Base-by-base conservation (phyloP, 2,113 vertebrate genomes). In the Chunga burmeisteri region DNA sequence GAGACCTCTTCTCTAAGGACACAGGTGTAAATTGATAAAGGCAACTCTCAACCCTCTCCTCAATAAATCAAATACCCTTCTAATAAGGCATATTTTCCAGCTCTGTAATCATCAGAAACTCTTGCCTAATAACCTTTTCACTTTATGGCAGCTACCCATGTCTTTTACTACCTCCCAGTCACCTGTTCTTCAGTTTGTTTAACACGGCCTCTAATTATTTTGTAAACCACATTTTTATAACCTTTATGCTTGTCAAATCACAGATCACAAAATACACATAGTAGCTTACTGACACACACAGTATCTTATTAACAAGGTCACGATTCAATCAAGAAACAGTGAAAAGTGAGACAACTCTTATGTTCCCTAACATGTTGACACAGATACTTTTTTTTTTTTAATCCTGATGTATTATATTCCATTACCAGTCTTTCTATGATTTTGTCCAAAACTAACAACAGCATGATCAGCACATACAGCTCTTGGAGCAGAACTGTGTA, bases 261-360 rank as follows among this genome's bases (percentile, higher is more conserved):
- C 50, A 22, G 38, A 55, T 40, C 40, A 83, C 32, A 63, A 78
- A 93, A 91, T 42, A 91, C 22, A 44, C 11, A 53, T 1, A 53
- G 78, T 13, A 89, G 42, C 72, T 92, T 82, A 86, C 87, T 81
- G 89, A 81, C 16, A 47, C 52, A 62, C 50, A 73, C 13, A 71
- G n/a, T 14, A 50, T 55, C 70, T 90, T 94, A 93, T 79, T 91
- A 93, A 72, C 85, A 86, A 82, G 94, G 78, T 88, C 62, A 74
- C 2, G 70, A 95, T 58, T 62, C 65, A 73, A 80, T 49, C 80
- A 68, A 90, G 53, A 77, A 58, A 50, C 63, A 72, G 42, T 7
- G 10, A 65, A 25, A 84, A 91, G 73, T n/a, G 68, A 90, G 92
- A 90, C 29, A 73, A 71, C 21, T 87, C 72, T 55, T 87, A 47